Conservation (phyloP, 2,888 invertebrate species). For the Caenorhabditis drosophilae region DNA sequence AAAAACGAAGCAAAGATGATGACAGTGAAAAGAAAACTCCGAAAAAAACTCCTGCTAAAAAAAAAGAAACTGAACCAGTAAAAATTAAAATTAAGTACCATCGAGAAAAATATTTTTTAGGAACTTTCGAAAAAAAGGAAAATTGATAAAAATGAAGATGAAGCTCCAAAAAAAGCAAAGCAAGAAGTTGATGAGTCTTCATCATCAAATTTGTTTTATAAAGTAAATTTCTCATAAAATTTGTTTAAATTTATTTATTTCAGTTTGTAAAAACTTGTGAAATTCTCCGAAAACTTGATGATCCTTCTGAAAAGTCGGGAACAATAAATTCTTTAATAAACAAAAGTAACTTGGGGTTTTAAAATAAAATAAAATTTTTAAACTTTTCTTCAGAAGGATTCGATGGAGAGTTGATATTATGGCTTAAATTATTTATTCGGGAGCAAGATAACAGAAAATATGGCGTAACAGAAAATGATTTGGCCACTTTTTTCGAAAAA, state of each 20-base stretch:
- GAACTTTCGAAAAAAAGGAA: slow-evolving; percentile 21
- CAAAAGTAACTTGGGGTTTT: slow-evolving; percentile 32
- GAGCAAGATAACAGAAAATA: slow-evolving; percentile 80
- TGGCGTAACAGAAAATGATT: slow-evolving; percentile 88
- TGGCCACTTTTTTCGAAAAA: slow-evolving; percentile 83
- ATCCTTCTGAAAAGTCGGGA: slow-evolving; percentile 42
- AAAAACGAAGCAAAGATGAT: slow-evolving; percentile 31
- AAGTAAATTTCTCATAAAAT: slow-evolving; percentile 33
- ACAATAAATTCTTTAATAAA: slow-evolving; percentile 34
- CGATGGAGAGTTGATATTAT: slow-evolving; percentile 73
- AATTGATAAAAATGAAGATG: not conserved
- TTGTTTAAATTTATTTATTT: slow-evolving; percentile 42
- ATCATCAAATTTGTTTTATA: too few relatives aligned
- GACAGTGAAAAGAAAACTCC: slow-evolving; percentile 24
- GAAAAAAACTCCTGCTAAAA: slow-evolving; percentile 23
- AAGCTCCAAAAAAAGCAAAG: slow-evolving; percentile 10
- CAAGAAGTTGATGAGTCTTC: slow-evolving; percentile 13
- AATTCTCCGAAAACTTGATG: slow-evolving; percentile 34
- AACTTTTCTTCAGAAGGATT: slow-evolving; percentile 36
- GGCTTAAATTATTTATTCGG: slow-evolving; percentile 83
- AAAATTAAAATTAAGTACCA: too few relatives aligned
- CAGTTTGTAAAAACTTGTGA: slow-evolving; percentile 54
- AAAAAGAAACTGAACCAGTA: slow-evolving; percentile 8
- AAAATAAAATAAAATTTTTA: not conserved
- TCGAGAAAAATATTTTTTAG: too few relatives aligned